A percentile compares a stretch with the other conserved stretches of the same genome.
phyloP scores from a whole-genome alignment of 2,113 vertebrate genomes.

The Triplophysa tibetana region DNA sequence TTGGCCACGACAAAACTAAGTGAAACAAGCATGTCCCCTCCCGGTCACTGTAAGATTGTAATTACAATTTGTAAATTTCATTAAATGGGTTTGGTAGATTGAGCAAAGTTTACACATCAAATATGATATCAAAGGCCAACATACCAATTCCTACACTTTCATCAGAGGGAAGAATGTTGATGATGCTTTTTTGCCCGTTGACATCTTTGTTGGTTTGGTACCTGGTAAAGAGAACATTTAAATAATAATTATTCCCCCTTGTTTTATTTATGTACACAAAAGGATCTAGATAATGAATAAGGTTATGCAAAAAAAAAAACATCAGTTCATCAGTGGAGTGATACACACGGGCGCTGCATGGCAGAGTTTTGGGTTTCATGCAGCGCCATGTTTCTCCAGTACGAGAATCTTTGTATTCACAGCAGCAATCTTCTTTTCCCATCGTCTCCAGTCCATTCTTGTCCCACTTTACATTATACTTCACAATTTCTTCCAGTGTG shows the following conservation, averaged over 20 bases:
- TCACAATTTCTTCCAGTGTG: not conserved
- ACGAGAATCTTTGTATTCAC: slow-evolving; percentile 56
- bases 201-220: not conserved
- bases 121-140: not conserved
- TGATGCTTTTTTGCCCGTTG: not conserved
- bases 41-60: too few species aligned
- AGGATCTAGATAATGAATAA: slow-evolving; percentile 44
- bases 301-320: too few species aligned
- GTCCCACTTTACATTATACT: slow-evolving; percentile 58
- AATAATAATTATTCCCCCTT: slow-evolving; percentile 54
- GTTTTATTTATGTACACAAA: not conserved
- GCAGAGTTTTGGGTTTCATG: slow-evolving; percentile 47
- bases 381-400: slow-evolving; percentile 63
- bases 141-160: not conserved
- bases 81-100: too few species aligned
- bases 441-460: not conserved
- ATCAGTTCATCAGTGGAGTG: slow-evolving; percentile 55
- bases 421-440: slow-evolving; percentile 45
- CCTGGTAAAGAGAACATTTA: slow-evolving; percentile 29
- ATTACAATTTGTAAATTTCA: too few species aligned
- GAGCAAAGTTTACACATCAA: too few species aligned
- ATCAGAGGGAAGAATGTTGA: not conserved
- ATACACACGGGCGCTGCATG: slow-evolving; percentile 57
- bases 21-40: too few species aligned
- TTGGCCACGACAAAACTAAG: too few species aligned